Percentiles rank a stretch among this genome's conserved stretches.
Evolutionary conservation across 1,140 invertebrate species (phyloP).

Genomic region (Aphis craccivora): DNA sequence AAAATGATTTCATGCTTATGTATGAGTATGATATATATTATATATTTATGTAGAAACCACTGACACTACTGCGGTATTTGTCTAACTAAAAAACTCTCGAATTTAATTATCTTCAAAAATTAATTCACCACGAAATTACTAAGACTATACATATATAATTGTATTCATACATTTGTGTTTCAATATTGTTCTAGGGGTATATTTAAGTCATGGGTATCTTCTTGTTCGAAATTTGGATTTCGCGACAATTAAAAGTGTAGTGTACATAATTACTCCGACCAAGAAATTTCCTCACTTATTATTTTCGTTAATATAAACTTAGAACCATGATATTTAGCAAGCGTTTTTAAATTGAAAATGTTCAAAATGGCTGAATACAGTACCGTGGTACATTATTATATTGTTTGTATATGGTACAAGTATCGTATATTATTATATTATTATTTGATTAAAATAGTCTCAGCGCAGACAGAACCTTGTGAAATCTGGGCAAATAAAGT

Average conservation of each 20-base stretch:
- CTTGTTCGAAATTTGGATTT: neutral
- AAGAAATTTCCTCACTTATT: neutral
- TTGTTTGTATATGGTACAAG: neutral
- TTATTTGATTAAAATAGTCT: constrained; percentile 1
- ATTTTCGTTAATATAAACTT: neutral
- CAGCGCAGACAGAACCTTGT: too few relatives aligned
- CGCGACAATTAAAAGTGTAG: neutral
- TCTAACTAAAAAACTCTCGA: neutral
- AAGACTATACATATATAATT: neutral
- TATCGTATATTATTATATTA: neutral
- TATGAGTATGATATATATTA: neutral
- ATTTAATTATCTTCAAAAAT: constrained; percentile 17
- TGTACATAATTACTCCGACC: too few relatives aligned
- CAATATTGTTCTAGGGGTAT: neutral
- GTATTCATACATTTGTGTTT: neutral
- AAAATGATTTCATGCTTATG: neutral
- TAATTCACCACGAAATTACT: neutral
- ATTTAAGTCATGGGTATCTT: neutral
- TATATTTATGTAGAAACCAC: neutral
- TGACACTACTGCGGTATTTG: neutral
- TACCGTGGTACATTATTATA: neutral
- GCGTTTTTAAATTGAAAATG: neutral
- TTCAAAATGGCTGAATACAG: neutral
- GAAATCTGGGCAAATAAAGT: neutral
- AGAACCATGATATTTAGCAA: neutral